Percentiles rank a stretch among this genome's conserved stretches.
Evolutionary conservation across 2,113 vertebrate genomes (phyloP).

Genomic region (Paradisaea rubra): DNA sequence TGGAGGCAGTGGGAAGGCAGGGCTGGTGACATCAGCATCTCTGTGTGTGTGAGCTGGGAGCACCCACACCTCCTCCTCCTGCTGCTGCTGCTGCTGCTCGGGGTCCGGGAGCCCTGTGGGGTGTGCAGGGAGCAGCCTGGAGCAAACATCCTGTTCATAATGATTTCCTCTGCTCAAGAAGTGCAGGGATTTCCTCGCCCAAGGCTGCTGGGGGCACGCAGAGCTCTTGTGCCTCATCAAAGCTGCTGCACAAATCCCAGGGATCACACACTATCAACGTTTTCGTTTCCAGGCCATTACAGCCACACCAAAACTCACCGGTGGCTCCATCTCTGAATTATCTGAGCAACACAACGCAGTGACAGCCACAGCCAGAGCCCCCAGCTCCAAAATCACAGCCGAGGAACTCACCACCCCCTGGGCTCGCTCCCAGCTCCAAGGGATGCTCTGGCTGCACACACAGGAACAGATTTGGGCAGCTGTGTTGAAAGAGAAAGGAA

Average conservation of each 20-base stretch:
- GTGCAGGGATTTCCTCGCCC: neutral
- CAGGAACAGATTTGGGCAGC: neutral
- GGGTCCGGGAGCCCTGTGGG: rapidly evolving
- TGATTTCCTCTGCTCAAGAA: neutral
- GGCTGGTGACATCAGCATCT: neutral
- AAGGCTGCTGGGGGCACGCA: neutral
- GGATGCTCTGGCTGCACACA: neutral
- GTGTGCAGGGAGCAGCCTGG: neutral
- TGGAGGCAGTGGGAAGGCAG: neutral
- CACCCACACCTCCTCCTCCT: neutral
- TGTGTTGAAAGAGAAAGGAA: neutral
- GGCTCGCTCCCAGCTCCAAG: neutral
- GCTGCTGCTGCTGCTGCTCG: rapidly evolving
- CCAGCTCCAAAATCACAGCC: neutral
- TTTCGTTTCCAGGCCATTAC: neutral
- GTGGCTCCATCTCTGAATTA: neutral
- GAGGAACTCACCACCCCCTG: neutral
- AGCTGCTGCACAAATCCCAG: neutral
- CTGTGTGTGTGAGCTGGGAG: neutral
- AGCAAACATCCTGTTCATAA: conserved; percentile 28
- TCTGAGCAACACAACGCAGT: rapidly evolving
- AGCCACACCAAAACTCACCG: rapidly evolving
- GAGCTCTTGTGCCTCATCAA: neutral
- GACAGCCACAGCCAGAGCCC: neutral
- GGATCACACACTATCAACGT: rapidly evolving